Conservation (phyloP, 2,797 vertebrate species). For the Sebastolobus alascanus region DNA sequence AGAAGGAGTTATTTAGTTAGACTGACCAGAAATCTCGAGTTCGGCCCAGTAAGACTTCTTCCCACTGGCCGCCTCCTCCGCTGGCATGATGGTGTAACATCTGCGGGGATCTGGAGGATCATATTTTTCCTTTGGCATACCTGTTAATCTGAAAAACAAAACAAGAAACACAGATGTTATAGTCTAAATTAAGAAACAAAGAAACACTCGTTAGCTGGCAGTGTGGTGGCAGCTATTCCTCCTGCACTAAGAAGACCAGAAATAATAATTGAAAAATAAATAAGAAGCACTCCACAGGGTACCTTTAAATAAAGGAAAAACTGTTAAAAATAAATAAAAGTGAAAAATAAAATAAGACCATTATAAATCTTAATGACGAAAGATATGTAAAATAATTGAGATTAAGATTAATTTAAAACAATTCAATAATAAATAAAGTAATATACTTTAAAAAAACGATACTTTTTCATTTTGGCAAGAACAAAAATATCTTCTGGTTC, state of each 20-base stretch:
- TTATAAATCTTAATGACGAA: not conserved
- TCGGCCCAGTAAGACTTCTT: slow-evolving; percentile 99
- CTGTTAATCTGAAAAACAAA: slow-evolving; percentile 90
- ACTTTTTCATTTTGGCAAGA: not conserved
- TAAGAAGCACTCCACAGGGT: not conserved
- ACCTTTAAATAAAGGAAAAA: not conserved
- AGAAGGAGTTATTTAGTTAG: not conserved
- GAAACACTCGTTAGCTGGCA: not conserved
- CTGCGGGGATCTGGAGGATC: slow-evolving; percentile 98
- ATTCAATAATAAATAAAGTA: not conserved
- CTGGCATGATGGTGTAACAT: slow-evolving; percentile 99
- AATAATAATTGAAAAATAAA: not conserved
- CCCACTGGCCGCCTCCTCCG: slow-evolving; percentile 95
- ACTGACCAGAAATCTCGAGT: slow-evolving; percentile 86
- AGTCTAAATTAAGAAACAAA: not conserved
- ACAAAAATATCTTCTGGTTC: not conserved
- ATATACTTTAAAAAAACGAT: not conserved
- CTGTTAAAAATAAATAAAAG: not conserved
- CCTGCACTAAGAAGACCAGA: not conserved
- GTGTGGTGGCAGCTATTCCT: not conserved
- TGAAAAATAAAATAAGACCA: not conserved
- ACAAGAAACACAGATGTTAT: not conserved
- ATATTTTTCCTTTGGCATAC: slow-evolving; percentile 99
- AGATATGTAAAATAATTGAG: not conserved
- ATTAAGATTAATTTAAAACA: not conserved